Evolutionary conservation across 2,888 invertebrate genomes (phyloP), one percentile per base, ranked within the genome.

Genomic region (Clusia tigrina): DNA sequence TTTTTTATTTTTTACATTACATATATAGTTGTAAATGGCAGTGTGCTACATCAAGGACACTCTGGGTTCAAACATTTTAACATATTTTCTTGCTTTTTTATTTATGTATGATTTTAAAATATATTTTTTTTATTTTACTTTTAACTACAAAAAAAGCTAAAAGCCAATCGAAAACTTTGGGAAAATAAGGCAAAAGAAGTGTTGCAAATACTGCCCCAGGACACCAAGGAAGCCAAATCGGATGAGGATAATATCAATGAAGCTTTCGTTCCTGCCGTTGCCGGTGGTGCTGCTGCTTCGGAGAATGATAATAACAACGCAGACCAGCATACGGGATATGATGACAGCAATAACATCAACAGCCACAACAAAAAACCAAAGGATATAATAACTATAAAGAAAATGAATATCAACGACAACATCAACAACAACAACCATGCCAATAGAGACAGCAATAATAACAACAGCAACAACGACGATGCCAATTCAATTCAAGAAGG

Each of bases 131-230:
- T 2, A 54, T 54, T 24, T 52, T 25, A 18, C 38, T 63, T 59
- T 37, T 24, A 38, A 48, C 20, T 52, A 18, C 23, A 60, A 53
- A 63, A 58, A 58, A 68, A 83, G 84, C 78, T 84, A 74, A 84
- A 80, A 76, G 83, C 82, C 61, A 83, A 84, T 77, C 80, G 82
- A 70, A 77, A 79, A 65, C 73, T 83, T 62, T 84, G 84, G 84
- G 83, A 84, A 78, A 81, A 77, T 78, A 83, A 83, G 68, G 84
- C 83, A 17, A 82, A 83, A 64, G 77, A 84, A 75, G 78, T 84
- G 64, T 69, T 84, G 60, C 77, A 79, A 65, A 73, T 83, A 65
- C 65, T 69, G 58, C 73, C 77, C 18, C 71, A 69, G 60, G 70
- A 73, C 20, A 61, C 61, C 24, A 71, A 71, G 64, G 74, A 78